A percentile compares a stretch with the other conserved stretches of the same genome.
Evolutionary conservation across 2,797 vertebrate species (phyloP).

Genomic region (Poeciliopsis turneri): DNA sequence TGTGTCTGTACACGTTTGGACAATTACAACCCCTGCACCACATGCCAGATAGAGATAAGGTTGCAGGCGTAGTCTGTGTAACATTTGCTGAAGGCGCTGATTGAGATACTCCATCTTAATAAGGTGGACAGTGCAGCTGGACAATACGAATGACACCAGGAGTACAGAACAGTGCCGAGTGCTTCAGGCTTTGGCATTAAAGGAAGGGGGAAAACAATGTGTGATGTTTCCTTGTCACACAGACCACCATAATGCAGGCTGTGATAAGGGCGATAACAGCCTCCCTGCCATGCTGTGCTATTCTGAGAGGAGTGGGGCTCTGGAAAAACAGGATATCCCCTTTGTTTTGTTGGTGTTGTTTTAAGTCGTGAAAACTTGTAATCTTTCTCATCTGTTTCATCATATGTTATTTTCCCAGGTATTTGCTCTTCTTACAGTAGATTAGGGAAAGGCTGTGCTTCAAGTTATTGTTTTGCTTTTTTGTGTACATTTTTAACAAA

Average conservation of each 20-base stretch:
- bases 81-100: constrained; percentile 40
- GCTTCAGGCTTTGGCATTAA: constrained; percentile 35
- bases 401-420: background rate
- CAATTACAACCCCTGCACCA: constrained; percentile 29
- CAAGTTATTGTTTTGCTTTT: background rate
- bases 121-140: constrained; percentile 20
- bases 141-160: constrained; percentile 27
- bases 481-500: background rate
- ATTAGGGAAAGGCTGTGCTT: background rate
- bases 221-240: constrained; percentile 67
- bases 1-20: constrained; percentile 44
- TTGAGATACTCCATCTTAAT: constrained; percentile 51
- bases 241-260: constrained; percentile 53
- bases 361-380: constrained; percentile 9
- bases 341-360: constrained; percentile 64
- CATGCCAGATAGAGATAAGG: constrained; percentile 41
- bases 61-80: constrained; percentile 24
- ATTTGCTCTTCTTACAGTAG: background rate
- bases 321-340: constrained; percentile 78
- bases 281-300: constrained; percentile 65
- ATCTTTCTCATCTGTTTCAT: constrained; percentile 23
- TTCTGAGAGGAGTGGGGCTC: constrained; percentile 69
- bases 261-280: constrained; percentile 67
- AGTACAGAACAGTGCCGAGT: constrained; percentile 5
- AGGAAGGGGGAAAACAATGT: constrained; percentile 70